Percentiles rank a stretch among this genome's conserved stretches.
phyloP scores from a whole-genome alignment of 2,113 vertebrate genomes.

The Lepus europaeus region DNA sequence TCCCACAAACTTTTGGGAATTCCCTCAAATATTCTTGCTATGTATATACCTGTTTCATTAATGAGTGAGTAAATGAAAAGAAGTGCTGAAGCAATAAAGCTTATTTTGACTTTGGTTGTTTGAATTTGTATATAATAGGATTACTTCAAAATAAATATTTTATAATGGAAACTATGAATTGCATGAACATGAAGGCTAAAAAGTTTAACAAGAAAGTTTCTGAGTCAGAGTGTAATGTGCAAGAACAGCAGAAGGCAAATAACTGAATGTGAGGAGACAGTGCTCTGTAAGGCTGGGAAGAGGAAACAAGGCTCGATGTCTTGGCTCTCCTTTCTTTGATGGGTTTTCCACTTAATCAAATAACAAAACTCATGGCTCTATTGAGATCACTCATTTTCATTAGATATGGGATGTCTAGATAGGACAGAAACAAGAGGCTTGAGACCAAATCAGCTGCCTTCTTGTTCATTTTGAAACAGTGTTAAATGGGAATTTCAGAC shows the following conservation, averaged over 20 bases:
- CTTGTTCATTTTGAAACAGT: neutral
- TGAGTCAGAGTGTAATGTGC: neutral
- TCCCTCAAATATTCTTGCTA: neutral
- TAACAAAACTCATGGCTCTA: neutral
- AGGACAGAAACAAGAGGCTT: neutral
- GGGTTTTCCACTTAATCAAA: neutral
- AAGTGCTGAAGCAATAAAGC: neutral
- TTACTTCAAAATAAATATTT: neutral
- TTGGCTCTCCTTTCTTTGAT: neutral
- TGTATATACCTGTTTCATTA: neutral
- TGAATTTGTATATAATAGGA: neutral
- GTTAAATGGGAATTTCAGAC: neutral
- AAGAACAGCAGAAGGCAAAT: neutral
- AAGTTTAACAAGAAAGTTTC: neutral
- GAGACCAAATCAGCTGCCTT: neutral
- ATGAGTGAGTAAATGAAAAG: neutral
- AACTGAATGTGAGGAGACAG: neutral
- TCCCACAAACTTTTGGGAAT: too few species aligned
- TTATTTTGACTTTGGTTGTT: neutral
- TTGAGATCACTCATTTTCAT: neutral
- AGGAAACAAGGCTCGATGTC: neutral
- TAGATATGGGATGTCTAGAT: neutral
- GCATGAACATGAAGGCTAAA: neutral
- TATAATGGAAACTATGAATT: neutral
- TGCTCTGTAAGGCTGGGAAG: neutral